These are phyloP conservation scores for Pachycephala philippinensis DNA, from an alignment of 2,113 vertebrate species.

Conservation along the genomic window DNA sequence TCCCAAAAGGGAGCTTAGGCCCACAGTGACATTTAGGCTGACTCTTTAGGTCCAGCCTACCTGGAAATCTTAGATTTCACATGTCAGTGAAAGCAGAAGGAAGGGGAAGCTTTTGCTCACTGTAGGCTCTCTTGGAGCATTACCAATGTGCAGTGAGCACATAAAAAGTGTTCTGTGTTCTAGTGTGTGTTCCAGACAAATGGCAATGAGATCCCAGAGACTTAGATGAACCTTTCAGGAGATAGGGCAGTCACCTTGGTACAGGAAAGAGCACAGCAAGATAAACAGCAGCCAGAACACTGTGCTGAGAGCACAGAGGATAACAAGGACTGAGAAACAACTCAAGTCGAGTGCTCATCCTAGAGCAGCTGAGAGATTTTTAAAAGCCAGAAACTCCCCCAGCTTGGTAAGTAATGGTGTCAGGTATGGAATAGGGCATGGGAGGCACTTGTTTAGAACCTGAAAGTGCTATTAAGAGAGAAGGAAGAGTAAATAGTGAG, in stretches of 20 bases:
- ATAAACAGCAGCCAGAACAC: background rate
- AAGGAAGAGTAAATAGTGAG: background rate
- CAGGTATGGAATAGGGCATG: background rate
- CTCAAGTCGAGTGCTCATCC: background rate
- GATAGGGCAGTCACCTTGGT: background rate
- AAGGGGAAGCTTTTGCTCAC: background rate
- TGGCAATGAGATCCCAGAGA: rapidly evolving
- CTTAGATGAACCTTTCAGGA: background rate
- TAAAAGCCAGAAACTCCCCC: background rate
- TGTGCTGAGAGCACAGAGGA: background rate
- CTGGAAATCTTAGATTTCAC: background rate
- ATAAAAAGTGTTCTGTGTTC: background rate
- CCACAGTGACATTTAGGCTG: background rate
- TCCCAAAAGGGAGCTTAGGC: background rate
- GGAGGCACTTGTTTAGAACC: background rate
- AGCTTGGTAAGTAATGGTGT: background rate
- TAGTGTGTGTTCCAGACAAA: background rate
- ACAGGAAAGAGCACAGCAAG: background rate
- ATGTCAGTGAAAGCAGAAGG: background rate
- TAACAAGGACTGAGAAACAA: background rate
- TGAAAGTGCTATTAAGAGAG: background rate
- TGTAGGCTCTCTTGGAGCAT: too few species aligned
- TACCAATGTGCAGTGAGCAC: rapidly evolving
- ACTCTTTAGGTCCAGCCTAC: background rate
- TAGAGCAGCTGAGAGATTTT: background rate